These are phyloP conservation scores for Patiria pectinifera DNA, from an alignment of 53 echinoderm and acorn worm species.

Conservation along the genomic window DNA sequence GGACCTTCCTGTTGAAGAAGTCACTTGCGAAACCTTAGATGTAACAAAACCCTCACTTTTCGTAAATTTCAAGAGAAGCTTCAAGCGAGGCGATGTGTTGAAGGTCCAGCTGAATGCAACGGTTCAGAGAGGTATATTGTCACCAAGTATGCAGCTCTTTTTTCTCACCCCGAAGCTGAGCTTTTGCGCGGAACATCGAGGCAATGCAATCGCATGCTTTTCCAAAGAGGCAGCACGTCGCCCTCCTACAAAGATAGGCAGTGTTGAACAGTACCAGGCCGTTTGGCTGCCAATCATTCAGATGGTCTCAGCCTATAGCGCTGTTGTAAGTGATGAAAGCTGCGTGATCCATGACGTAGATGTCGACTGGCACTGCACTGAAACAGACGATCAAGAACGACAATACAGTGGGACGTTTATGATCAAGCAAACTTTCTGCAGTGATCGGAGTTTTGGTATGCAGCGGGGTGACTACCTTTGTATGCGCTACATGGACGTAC, in stretches of 20 bases:
- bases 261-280: conserved; percentile 64
- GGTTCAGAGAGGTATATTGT: conserved; percentile 66
- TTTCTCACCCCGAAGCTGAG: conserved; percentile 78
- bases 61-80: conserved; percentile 65
- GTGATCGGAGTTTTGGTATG: conserved; percentile 13
- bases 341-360: conserved; percentile 68
- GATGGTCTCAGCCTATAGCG: conserved; percentile 79
- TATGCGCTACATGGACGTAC: conserved; percentile 56
- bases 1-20: conserved; percentile 12
- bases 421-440: conserved; percentile 26
- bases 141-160: conserved; percentile 80
- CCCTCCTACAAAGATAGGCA: conserved; percentile 33
- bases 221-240: conserved; percentile 57
- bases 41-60: conserved; percentile 19
- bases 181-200: conserved; percentile 85
- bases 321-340: conserved; percentile 80
- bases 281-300: conserved; percentile 80
- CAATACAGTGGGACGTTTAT: neutral
- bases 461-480: conserved; percentile 60
- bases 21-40: conserved; percentile 54
- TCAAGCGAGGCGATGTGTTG: conserved; percentile 71
- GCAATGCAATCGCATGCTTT: conserved; percentile 75
- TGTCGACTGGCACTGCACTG: conserved; percentile 64
- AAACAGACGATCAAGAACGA: neutral
- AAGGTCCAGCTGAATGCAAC: conserved; percentile 76